These are phyloP conservation scores for Troglohyphantes excavatus DNA, from an alignment of 2,888 invertebrate genomes.

Conservation along the genomic window DNA sequence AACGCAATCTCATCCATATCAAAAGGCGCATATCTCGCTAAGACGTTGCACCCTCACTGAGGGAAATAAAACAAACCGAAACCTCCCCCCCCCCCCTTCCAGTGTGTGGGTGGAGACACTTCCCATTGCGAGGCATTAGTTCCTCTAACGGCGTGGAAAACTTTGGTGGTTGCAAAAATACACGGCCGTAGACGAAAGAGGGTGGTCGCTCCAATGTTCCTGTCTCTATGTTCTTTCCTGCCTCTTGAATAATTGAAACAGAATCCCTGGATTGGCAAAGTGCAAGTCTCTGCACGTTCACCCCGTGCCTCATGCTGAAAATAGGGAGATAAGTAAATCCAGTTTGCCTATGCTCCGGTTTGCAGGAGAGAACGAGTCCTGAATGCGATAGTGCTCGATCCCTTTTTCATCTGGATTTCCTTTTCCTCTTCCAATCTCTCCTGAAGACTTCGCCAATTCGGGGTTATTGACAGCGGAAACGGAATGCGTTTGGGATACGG, in stretches of 20 bases:
- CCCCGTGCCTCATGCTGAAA: slow-evolving; percentile 72
- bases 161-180: slow-evolving; percentile 39
- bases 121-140: slow-evolving; percentile 55
- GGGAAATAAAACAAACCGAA: slow-evolving; percentile 61
- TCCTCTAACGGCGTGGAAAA: slow-evolving; percentile 61
- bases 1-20: too few relatives aligned
- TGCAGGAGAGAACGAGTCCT: slow-evolving; percentile 62
- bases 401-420: slow-evolving; percentile 36
- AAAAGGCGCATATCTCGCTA: too few relatives aligned
- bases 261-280: slow-evolving; percentile 75
- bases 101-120: background rate
- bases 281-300: slow-evolving; percentile 75
- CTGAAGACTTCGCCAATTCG: slow-evolving; percentile 72
- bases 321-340: slow-evolving; percentile 78
- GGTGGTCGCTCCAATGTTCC: background rate
- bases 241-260: slow-evolving; percentile 78
- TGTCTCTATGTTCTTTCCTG: slow-evolving; percentile 54
- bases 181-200: background rate
- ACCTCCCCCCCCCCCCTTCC: slow-evolving; percentile 1
- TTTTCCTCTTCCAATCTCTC: slow-evolving; percentile 61
- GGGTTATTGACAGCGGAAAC: slow-evolving; percentile 65
- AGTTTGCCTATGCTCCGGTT: slow-evolving; percentile 74
- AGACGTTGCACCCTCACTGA: too few relatives aligned
- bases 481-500: slow-evolving; percentile 21
- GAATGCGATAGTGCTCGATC: slow-evolving; percentile 73